Evolutionary conservation across 2,113 vertebrate species (phyloP).

Genomic region (Ophthalmolycus amberensis): DNA sequence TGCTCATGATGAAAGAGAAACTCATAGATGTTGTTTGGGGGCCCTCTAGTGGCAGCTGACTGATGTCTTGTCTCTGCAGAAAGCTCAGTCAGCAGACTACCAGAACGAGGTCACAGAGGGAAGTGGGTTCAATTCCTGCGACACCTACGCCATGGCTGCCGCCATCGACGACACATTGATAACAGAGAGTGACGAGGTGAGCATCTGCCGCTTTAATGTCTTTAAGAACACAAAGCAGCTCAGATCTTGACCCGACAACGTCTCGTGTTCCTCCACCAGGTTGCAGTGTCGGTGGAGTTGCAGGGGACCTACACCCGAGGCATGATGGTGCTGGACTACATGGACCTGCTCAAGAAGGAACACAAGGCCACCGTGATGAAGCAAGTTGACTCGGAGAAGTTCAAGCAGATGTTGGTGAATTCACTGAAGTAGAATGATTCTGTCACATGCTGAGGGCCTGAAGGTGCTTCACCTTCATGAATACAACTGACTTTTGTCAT

Average conservation of each 20-base stretch:
- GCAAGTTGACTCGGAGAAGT: conserved; percentile 75
- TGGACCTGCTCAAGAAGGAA: conserved; percentile 73
- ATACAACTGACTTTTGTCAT: background rate
- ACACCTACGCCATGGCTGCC: conserved; percentile 83
- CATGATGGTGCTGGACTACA: conserved; percentile 82
- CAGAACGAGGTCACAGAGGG: conserved; percentile 60
- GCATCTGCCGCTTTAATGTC: background rate
- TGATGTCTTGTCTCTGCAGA: conserved; percentile 27
- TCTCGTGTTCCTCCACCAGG: conserved; percentile 13
- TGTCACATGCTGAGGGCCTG: background rate
- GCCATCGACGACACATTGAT: conserved; percentile 76
- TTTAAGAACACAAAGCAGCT: background rate
- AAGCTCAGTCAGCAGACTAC: conserved; percentile 3
- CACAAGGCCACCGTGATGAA: conserved; percentile 79
- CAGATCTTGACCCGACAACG: no score
- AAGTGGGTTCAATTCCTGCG: conserved; percentile 79
- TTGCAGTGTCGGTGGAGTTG: conserved; percentile 78
- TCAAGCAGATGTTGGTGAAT: conserved; percentile 76
- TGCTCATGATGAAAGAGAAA: background rate
- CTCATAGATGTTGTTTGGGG: background rate
- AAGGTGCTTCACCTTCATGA: background rate
- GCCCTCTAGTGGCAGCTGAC: background rate
- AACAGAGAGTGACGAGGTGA: conserved; percentile 55
- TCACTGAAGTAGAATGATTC: conserved; percentile 67
- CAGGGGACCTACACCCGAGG: conserved; percentile 71